Evolutionary conservation across 1,140 invertebrate species (phyloP).

Genomic region (Tetragonula clypearis): DNA sequence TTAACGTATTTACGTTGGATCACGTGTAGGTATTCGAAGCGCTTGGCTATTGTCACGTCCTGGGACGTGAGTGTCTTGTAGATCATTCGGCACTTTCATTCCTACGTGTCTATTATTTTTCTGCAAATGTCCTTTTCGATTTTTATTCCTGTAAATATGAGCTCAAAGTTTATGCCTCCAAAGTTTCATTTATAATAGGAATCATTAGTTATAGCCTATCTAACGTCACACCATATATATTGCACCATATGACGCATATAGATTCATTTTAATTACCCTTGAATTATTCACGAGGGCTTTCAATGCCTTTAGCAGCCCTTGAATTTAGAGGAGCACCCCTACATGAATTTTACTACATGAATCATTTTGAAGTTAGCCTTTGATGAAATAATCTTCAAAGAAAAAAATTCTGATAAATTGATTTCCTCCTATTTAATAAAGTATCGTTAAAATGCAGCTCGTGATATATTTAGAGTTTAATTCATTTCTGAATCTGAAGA

Average conservation of each 20-base stretch:
- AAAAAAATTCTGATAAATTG: neutral
- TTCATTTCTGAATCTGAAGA: conserved; percentile 18
- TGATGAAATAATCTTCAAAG: neutral
- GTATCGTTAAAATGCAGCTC: neutral
- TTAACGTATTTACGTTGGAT: conserved; percentile 73
- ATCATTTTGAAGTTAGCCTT: too few species aligned
- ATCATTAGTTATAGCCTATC: too few species aligned
- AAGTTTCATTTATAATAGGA: too few species aligned
- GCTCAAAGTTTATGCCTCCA: neutral
- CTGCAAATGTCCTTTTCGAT: neutral
- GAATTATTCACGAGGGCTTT: too few species aligned
- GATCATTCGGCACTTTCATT: neutral
- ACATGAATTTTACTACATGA: too few species aligned
- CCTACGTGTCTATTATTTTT: conserved; percentile 84
- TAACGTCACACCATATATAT: too few species aligned
- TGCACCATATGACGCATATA: too few species aligned
- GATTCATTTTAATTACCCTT: too few species aligned
- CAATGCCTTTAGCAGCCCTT: too few species aligned
- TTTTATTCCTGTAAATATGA: neutral
- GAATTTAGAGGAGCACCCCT: too few species aligned
- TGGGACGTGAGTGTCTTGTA: neutral
- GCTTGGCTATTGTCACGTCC: conserved; percentile 71
- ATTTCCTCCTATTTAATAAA: neutral
- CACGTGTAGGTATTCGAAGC: conserved; percentile 80
- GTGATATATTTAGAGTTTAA: neutral